These are phyloP conservation scores for Daboia siamensis DNA, from an alignment of 2,113 vertebrate genomes.

Conservation along the genomic window DNA sequence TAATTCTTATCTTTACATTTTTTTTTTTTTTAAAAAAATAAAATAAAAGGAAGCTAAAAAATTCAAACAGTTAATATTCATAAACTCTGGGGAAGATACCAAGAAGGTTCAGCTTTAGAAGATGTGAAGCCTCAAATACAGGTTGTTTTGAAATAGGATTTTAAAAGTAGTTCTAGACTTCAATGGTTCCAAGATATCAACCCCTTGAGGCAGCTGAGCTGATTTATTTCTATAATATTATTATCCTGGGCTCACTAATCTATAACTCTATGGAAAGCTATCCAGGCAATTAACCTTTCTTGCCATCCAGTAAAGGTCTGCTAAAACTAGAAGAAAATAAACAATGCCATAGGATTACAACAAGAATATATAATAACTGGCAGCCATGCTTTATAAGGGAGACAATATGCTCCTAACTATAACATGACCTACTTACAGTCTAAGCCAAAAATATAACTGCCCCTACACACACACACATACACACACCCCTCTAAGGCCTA, in stretches of 20 bases:
- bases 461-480: too few species aligned
- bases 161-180: neutral
- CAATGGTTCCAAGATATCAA: neutral
- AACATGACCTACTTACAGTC: neutral
- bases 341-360: neutral
- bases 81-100: neutral
- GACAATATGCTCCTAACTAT: neutral
- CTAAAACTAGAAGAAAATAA: neutral
- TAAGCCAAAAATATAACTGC: neutral
- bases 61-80: neutral
- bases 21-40: neutral
- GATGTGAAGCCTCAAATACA: neutral
- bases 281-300: neutral
- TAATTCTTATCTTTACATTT: neutral
- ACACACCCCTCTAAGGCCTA: neutral
- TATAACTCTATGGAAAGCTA: neutral
- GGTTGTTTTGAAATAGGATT: neutral
- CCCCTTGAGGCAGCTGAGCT: neutral
- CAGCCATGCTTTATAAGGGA: neutral
- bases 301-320: neutral
- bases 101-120: neutral
- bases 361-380: neutral
- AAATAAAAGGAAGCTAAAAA: neutral
- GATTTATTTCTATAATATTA: neutral
- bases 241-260: neutral